Evolutionary conservation across 2,888 invertebrate species (phyloP).

Genomic region (Pseudococcus longispinus): DNA sequence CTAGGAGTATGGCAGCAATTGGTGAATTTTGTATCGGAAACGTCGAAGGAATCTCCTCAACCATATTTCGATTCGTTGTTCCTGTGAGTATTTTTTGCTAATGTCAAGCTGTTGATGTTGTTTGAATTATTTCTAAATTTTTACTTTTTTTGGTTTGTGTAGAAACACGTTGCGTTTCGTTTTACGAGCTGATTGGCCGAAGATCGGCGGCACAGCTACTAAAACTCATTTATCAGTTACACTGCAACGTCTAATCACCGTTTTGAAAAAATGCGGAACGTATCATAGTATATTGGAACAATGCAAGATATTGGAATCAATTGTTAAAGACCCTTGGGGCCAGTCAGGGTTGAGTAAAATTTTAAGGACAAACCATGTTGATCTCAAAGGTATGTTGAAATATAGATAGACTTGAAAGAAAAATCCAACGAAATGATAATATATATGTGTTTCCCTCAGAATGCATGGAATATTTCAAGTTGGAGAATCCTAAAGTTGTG

Average conservation of each 20-base stretch:
- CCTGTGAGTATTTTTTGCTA: background rate
- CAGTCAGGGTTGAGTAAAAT: constrained; percentile 64
- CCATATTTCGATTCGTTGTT: constrained; percentile 35
- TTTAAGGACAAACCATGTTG: constrained; percentile 62
- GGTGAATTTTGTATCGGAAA: constrained; percentile 62
- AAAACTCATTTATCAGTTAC: constrained; percentile 65
- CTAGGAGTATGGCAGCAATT: constrained; percentile 65
- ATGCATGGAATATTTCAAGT: constrained; percentile 68
- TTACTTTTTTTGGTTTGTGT: constrained; percentile 57
- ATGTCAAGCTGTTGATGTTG: background rate
- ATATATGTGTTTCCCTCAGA: background rate
- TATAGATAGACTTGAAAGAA: background rate
- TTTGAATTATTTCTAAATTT: background rate
- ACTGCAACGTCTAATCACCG: constrained; percentile 64
- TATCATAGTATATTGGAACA: constrained; percentile 62
- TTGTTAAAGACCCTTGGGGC: constrained; percentile 68
- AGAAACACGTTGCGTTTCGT: constrained; percentile 63
- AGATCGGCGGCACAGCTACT: constrained; percentile 63
- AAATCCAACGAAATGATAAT: background rate
- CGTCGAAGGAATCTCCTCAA: constrained; percentile 28
- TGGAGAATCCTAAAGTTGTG: constrained; percentile 70
- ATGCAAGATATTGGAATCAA: constrained; percentile 67
- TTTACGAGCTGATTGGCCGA: constrained; percentile 69
- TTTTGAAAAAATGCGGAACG: constrained; percentile 61
- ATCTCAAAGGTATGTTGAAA: constrained; percentile 1